These are phyloP conservation scores for Erebia palarica DNA, from an alignment of 2,888 invertebrate genomes.

Conservation along the genomic window DNA sequence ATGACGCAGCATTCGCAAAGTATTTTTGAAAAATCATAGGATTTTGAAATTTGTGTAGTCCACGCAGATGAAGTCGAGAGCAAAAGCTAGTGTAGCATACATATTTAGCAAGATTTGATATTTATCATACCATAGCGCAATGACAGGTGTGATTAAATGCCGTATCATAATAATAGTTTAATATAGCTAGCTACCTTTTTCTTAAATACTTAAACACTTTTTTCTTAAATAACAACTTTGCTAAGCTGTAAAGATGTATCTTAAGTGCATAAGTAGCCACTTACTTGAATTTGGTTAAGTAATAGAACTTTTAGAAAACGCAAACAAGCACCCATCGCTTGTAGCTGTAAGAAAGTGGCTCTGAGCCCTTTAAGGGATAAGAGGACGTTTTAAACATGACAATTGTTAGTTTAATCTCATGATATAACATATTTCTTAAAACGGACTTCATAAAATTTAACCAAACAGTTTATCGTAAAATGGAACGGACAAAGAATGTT, in stretches of 20 bases:
- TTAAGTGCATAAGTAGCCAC: neutral
- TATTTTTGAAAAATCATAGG: too few species aligned
- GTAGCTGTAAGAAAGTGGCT: neutral
- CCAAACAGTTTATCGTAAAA: conserved; percentile 41
- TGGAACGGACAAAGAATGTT: conserved; percentile 43
- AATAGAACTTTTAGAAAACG: conserved; percentile 12
- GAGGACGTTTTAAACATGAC: conserved; percentile 3
- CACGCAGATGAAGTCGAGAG: too few species aligned
- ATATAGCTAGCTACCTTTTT: too few species aligned
- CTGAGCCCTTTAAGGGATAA: conserved; percentile 13
- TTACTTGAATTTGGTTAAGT: neutral
- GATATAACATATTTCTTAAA: conserved; percentile 23
- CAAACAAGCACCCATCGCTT: conserved; percentile 17
- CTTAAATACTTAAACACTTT: too few species aligned
- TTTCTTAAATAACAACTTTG: neutral
- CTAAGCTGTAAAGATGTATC: neutral
- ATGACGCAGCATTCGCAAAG: too few species aligned
- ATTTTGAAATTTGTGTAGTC: too few species aligned
- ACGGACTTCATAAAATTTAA: conserved; percentile 7
- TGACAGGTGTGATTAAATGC: too few species aligned
- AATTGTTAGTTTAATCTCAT: conserved; percentile 12
- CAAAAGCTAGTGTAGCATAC: too few species aligned
- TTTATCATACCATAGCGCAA: too few species aligned
- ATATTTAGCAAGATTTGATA: too few species aligned
- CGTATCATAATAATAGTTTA: too few species aligned